Evolutionary conservation across 2,797 vertebrate species (phyloP), one percentile per base, ranked within the genome.

Genomic region (Ficedula albicollis): DNA sequence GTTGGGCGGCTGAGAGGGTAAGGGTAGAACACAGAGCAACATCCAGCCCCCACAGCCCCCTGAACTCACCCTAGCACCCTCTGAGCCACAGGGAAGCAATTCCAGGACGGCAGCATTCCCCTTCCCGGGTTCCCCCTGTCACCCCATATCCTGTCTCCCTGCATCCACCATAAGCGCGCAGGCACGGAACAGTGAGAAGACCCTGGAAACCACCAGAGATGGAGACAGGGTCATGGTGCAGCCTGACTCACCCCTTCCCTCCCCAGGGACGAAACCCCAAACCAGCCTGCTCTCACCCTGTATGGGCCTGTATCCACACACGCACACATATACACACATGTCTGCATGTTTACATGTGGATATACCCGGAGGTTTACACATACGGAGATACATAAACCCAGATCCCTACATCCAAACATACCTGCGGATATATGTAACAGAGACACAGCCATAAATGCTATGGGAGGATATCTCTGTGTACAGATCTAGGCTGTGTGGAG

Each of bases 321-420:
- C 2, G 7, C 1, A 2, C 5, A 14, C 23, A 38, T 3, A 11
- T 46, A 34, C 19, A 22, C 10, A 44, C 1, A 2, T 32, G 1
- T 15, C 25, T 11, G 34, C 52, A 13, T 15, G 34, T 4, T 23
- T 4, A 8, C 10, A 5, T 14, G 25, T 7, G 13, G 26, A 13
- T 21, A 48, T 29, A 41, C 7, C 26, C 8, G 27, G 17, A 66
- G 10, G 59, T 34, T 60, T 3, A 52, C 1, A 67, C 17, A 19
- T 8, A 48, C 1, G 27, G 20, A 46, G 4, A 23, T 14, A 18
- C 0, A 72, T 8, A 78, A 85, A 46, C 5, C 13, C 49, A 25
- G 34, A 58, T 32, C 38, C 26, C 10, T 22, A 12, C 25, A 51
- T 15, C 49, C 20, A 3, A 84, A 66, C 19, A 29, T 3, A 34